Percentiles rank a stretch among this genome's conserved stretches.
phyloP scores from a whole-genome alignment of 2,888 invertebrate species.

The Oligia strigilis region DNA sequence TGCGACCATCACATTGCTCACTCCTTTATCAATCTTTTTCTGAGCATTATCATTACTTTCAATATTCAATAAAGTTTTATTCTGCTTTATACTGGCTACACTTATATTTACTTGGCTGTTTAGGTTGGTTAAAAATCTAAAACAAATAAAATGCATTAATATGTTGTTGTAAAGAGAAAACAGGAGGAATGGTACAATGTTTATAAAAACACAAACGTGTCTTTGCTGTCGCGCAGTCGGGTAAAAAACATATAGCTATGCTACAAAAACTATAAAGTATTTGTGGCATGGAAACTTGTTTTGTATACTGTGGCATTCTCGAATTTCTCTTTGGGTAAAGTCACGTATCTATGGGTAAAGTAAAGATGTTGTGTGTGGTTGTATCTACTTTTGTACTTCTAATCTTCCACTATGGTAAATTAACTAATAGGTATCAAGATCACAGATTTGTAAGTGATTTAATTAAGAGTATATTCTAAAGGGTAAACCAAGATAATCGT shows the following conservation, averaged over 20 bases:
- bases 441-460: neutral
- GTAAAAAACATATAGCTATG: neutral
- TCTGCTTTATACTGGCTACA: conserved; percentile 74
- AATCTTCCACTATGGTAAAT: too few relatives aligned
- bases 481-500: neutral
- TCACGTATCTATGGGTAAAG: neutral
- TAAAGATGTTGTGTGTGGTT: neutral
- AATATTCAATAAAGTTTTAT: conserved; percentile 73
- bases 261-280: neutral
- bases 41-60: conserved; percentile 74
- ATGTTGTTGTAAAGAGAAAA: neutral
- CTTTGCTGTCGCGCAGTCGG: neutral
- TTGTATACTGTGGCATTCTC: neutral
- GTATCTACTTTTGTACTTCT: neutral
- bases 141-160: conserved; percentile 59
- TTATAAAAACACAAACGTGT: neutral
- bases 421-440: too few relatives aligned
- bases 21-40: conserved; percentile 76
- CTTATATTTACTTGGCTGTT: conserved; percentile 70
- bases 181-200: neutral
- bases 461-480: neutral
- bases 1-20: conserved; percentile 81
- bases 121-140: conserved; percentile 84
- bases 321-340: neutral
- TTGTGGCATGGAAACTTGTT: neutral